Evolutionary conservation across 2,888 invertebrate genomes (phyloP).

Genomic region (Rhodophaea formosa): DNA sequence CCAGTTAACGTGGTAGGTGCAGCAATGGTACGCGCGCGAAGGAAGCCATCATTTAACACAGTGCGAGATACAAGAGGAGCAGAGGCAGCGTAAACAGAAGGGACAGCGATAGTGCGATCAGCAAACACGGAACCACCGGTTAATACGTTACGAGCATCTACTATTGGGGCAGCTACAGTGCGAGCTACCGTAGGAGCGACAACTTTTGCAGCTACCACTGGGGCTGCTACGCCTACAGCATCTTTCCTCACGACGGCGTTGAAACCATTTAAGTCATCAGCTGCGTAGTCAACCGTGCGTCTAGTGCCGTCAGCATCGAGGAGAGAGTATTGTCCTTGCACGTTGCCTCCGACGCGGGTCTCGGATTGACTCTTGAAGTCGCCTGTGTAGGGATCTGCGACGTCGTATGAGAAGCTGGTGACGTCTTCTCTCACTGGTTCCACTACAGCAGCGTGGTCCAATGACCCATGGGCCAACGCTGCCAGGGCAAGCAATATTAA

Average conservation of each 20-base stretch:
- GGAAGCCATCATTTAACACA: neutral
- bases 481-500: slow-evolving; percentile 67
- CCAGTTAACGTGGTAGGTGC: slow-evolving; percentile 29
- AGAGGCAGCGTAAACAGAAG: slow-evolving; percentile 28
- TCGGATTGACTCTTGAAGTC: slow-evolving; percentile 81
- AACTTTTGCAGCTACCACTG: slow-evolving; percentile 45
- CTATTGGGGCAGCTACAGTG: slow-evolving; percentile 37
- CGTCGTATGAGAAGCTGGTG: slow-evolving; percentile 79
- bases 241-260: slow-evolving; percentile 81
- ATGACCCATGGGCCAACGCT: slow-evolving; percentile 63
- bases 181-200: slow-evolving; percentile 46
- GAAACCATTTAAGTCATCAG: slow-evolving; percentile 80
- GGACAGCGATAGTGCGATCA: slow-evolving; percentile 30
- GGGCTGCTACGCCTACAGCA: slow-evolving; percentile 58
- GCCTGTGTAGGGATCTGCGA: slow-evolving; percentile 80
- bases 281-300: slow-evolving; percentile 80
- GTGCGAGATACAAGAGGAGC: slow-evolving; percentile 27
- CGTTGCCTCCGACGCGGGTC: slow-evolving; percentile 75
- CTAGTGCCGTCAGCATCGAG: slow-evolving; percentile 79
- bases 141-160: slow-evolving; percentile 27
- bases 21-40: slow-evolving; percentile 25
- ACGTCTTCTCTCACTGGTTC: slow-evolving; percentile 75
- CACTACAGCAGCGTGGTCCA: slow-evolving; percentile 29
- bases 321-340: slow-evolving; percentile 80
- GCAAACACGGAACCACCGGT: slow-evolving; percentile 5